These are phyloP conservation scores for Tubulanus polymorphus DNA, from an alignment of 2,888 invertebrate genomes.

Conservation along the genomic window DNA sequence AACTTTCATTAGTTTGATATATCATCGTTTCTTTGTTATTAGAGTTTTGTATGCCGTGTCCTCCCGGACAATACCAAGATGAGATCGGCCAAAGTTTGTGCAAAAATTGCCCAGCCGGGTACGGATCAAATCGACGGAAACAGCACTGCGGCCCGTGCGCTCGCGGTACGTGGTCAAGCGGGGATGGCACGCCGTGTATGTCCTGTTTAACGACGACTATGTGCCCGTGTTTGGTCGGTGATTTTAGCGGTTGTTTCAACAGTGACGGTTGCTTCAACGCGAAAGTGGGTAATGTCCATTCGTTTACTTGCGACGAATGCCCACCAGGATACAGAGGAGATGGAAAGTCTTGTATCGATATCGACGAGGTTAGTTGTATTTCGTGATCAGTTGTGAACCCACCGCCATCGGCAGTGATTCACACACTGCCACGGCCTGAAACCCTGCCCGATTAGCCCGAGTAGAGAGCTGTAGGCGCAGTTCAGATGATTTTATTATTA, in stretches of 20 bases:
- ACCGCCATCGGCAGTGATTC: too few relatives aligned
- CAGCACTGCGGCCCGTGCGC: conserved; percentile 31
- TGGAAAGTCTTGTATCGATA: conserved; percentile 34
- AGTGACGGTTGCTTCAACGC: conserved; percentile 27
- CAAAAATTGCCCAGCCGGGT: conserved; percentile 27
- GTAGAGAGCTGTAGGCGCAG: too few relatives aligned
- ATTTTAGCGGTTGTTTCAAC: conserved; percentile 23
- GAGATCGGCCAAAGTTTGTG: conserved; percentile 25
- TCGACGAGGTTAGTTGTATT: conserved; percentile 39
- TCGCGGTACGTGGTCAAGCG: conserved; percentile 24
- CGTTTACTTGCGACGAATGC: conserved; percentile 28
- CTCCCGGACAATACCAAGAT: conserved; percentile 32
- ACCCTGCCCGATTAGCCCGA: too few relatives aligned
- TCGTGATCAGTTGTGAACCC: too few relatives aligned
- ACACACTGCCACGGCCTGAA: too few relatives aligned
- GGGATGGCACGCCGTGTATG: conserved; percentile 23
- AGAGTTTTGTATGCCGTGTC: conserved; percentile 33
- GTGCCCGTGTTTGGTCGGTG: conserved; percentile 28
- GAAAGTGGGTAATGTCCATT: conserved; percentile 19
- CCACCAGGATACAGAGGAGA: conserved; percentile 31
- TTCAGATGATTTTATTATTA: too few relatives aligned
- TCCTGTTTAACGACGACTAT: conserved; percentile 22
- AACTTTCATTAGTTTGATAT: background rate
- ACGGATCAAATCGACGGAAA: conserved; percentile 27
- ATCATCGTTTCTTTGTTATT: conserved; percentile 5